These are phyloP conservation scores for Priocnemis perturbator DNA, from an alignment of 2,888 invertebrate genomes.

Conservation along the genomic window DNA sequence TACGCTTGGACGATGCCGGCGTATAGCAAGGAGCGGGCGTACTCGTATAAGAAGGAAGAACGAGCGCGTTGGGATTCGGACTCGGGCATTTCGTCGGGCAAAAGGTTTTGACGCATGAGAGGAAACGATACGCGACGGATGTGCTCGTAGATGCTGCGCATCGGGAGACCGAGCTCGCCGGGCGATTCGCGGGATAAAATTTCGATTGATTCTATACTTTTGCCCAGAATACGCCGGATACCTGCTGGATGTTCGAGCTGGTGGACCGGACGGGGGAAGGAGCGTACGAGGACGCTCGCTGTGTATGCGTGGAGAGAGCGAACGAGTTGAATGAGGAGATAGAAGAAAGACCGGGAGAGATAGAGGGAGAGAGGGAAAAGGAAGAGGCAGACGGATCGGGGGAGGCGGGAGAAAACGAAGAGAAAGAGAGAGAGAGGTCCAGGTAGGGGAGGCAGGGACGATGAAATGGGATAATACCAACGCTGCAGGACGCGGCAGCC, in stretches of 20 bases:
- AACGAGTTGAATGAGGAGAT: background rate
- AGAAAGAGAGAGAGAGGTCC: constrained; percentile 45
- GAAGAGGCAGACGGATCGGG: constrained; percentile 24
- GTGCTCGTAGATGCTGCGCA: no score
- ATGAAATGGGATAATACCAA: constrained; percentile 66
- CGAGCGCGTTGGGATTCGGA: no score
- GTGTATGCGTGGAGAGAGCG: background rate
- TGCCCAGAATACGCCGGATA: constrained; percentile 31
- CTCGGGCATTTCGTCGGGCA: no score
- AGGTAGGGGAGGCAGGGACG: constrained; percentile 56
- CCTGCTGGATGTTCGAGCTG: constrained; percentile 23
- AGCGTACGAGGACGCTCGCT: no score
- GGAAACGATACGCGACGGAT: no score
- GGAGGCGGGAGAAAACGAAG: constrained; percentile 23
- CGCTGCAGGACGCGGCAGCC: constrained; percentile 74
- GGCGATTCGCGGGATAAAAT: constrained; percentile 18
- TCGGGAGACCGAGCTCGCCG: background rate
- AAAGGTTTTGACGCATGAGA: no score
- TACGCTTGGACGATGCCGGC: no score
- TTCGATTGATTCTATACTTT: constrained; percentile 25
- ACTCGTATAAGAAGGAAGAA: no score
- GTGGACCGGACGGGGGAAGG: background rate
- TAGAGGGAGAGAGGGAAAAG: constrained; percentile 19
- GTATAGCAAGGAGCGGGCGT: no score
- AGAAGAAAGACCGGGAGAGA: constrained; percentile 15